A percentile compares a stretch with the other conserved stretches of the same genome.
Evolutionary conservation across 92 coral and sea anemone genomes (phyloP).

Genomic region (Siderastrea radians): DNA sequence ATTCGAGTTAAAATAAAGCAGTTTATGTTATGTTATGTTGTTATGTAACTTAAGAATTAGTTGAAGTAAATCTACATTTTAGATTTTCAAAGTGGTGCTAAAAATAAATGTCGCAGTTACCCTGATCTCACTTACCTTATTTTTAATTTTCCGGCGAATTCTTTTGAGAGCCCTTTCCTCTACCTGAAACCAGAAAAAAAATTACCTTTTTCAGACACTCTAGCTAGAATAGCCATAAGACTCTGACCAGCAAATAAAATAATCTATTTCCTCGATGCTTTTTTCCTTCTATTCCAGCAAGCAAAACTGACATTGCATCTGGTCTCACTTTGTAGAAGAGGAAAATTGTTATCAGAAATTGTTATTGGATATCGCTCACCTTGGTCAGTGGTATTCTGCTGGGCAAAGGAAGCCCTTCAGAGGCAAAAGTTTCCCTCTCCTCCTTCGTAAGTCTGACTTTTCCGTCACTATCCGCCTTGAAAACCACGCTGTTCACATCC

Average conservation of each 20-base stretch:
- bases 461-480: conserved; percentile 18
- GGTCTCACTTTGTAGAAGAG: too few species aligned
- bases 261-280: not conserved
- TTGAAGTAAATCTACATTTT: too few species aligned
- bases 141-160: conserved; percentile 93
- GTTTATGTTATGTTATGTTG: not conserved
- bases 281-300: too few species aligned
- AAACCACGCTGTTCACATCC: not conserved
- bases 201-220: not conserved
- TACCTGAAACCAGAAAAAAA: conserved; percentile 47
- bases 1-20: not conserved
- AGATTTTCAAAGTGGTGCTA: too few species aligned
- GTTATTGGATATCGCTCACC: conserved; percentile 32
- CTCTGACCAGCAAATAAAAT: too few species aligned
- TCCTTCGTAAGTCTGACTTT: conserved; percentile 53
- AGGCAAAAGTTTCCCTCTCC: conserved; percentile 69
- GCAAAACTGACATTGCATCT: too few species aligned
- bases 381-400: conserved; percentile 76
- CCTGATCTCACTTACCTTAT: conserved; percentile 75
- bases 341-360: not conserved
- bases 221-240: too few species aligned
- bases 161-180: conserved; percentile 93
- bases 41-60: too few species aligned
- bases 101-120: too few species aligned
- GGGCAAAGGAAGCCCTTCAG: conserved; percentile 76